Conservation (phyloP, 1,140 invertebrate genomes). For the Papilio dardanus region DNA sequence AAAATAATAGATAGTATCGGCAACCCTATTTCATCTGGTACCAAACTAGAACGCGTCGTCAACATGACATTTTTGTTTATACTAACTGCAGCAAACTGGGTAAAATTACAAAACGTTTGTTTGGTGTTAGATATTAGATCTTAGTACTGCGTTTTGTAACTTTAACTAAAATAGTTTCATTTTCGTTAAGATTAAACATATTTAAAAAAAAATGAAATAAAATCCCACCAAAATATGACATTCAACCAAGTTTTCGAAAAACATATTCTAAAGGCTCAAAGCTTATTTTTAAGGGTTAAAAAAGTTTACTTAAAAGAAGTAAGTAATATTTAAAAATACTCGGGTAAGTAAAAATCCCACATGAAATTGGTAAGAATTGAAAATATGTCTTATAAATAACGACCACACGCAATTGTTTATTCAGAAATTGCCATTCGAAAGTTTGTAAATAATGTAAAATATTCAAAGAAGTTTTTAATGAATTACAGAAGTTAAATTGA, state of each 20-base stretch:
- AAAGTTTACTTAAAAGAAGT: not conserved
- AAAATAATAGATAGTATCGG: not conserved
- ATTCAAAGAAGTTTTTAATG: constrained; percentile 14
- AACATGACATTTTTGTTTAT: constrained; percentile 33
- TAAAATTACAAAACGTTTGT: constrained; percentile 28
- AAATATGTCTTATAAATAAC: not conserved
- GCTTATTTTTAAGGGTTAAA: not conserved
- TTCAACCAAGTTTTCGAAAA: not conserved
- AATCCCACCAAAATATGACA: not conserved
- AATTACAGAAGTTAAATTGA: not conserved
- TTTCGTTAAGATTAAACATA: not conserved
- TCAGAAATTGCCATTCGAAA: not conserved
- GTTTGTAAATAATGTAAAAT: not conserved
- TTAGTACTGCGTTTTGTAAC: not conserved
- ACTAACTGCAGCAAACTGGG: constrained; percentile 28
- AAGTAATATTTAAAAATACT: not conserved
- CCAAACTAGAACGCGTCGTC: constrained; percentile 9
- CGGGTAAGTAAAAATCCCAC: not conserved
- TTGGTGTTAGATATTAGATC: not conserved
- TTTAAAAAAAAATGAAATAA: no score
- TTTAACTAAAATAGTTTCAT: not conserved
- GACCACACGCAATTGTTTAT: constrained; percentile 16
- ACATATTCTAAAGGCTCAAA: not conserved
- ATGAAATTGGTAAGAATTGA: not conserved
- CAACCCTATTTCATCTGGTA: constrained; percentile 15